These are phyloP conservation scores for Diuraphis noxia DNA, from an alignment of 1,140 invertebrate genomes.

Conservation along the genomic window DNA sequence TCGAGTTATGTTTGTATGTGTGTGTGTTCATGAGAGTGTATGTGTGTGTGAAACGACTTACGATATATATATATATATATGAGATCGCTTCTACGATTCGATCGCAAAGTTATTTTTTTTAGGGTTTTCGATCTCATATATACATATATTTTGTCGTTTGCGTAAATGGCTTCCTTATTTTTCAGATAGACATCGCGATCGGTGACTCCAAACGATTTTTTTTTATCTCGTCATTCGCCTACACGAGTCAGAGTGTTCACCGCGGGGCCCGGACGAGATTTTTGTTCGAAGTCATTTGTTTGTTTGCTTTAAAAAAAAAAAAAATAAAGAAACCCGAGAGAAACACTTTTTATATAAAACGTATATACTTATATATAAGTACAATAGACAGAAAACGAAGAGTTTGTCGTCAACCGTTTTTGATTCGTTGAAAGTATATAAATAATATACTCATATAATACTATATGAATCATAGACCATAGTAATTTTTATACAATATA, in stretches of 20 bases:
- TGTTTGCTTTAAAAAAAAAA: too few relatives aligned
- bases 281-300: not conserved
- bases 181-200: not conserved
- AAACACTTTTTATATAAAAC: not conserved
- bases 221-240: not conserved
- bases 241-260: not conserved
- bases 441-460: too few relatives aligned
- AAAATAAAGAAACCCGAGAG: not conserved
- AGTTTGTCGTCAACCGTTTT: not conserved
- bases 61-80: not conserved
- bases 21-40: not conserved
- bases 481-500: not conserved
- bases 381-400: not conserved
- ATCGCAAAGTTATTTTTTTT: not conserved
- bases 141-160: not conserved
- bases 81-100: not conserved
- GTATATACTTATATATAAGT: not conserved
- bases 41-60: not conserved
- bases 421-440: not conserved
- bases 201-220: not conserved
- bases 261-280: not conserved
- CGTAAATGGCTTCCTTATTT: not conserved
- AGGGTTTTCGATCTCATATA: not conserved
- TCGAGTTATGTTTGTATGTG: not conserved
- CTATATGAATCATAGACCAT: not conserved